Base-by-base conservation (phyloP, 2,797 vertebrate species). In the Odontamblyopus lacepedii region DNA sequence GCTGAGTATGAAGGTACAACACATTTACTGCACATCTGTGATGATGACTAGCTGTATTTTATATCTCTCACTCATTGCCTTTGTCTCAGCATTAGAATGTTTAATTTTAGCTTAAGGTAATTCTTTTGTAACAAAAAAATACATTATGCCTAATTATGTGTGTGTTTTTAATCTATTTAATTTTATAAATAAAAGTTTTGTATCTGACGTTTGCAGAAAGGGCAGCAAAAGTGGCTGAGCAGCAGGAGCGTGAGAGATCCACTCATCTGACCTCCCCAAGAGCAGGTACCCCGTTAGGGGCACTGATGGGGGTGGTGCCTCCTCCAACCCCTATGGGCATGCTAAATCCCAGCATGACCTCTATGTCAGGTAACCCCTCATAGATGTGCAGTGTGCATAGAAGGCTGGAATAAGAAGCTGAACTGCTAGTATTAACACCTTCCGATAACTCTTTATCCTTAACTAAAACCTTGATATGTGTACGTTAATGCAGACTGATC, bases 161-260 rank as follows among this genome's bases (percentile, higher is more conserved):
- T 16, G 6, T 62, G 8, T 18, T 19, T 35, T 62, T 44, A 8
- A 27, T 29, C 30, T 38, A 44, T 44, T 44, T 41, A 13, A 9
- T 35, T 8, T 13, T 48, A 5, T 23, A 16, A 44, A 41, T 41
- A 48, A 11, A 50, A 16, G 5, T 2, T 18, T 32, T 72, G 0
- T 81, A 6, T 76, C 60, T 55, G 4, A 56, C 77, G 38, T 11
- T 85, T 95, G 84, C 94, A 99, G 98, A 99, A 92, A 95, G 98
- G 92, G 98, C 98, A 94, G 98, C 98, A 89, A 99, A 99, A 93
- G 97, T 98, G 91, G 98, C 97, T 71, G 98, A 99, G 93, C 97
- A 98, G 92, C 98, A 99, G 95, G 98, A 99, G 92, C 95, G 98
- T 78, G 98, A 99, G 76, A 95, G 98, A 89, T 95, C 95, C 87